These are phyloP conservation scores for Sander lucioperca DNA, from an alignment of 2,113 vertebrate species.

Conservation along the genomic window DNA sequence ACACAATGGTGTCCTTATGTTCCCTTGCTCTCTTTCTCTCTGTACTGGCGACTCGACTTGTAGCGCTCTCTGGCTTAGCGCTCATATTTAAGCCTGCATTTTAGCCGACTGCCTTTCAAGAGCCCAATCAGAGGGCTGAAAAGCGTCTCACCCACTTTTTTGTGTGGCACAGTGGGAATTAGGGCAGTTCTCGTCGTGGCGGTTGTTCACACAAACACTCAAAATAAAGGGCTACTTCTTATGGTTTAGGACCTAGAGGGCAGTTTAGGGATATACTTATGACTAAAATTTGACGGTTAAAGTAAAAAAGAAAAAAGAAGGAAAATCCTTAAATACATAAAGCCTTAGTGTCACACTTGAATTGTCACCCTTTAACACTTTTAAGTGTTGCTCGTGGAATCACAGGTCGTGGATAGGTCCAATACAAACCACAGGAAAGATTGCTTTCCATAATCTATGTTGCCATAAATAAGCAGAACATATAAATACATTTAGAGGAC, in stretches of 20 bases:
- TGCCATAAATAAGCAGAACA: constrained; percentile 70
- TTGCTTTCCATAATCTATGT: constrained; percentile 11
- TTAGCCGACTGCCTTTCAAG: constrained; percentile 48
- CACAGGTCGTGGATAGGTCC: background rate
- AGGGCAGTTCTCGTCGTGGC: constrained; percentile 4
- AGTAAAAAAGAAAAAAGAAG: background rate
- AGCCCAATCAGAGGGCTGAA: constrained; percentile 44
- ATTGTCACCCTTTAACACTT: constrained; percentile 21
- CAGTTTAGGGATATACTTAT: background rate
- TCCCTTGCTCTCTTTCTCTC: constrained; percentile 2
- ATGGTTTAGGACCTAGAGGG: background rate
- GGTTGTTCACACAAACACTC: background rate
- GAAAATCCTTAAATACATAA: background rate
- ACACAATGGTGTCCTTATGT: constrained; percentile 27
- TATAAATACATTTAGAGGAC: constrained; percentile 75
- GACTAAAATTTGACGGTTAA: background rate
- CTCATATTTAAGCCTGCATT: constrained; percentile 55
- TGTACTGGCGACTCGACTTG: constrained; percentile 33
- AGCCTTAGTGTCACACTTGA: background rate
- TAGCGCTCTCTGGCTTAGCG: constrained; percentile 34
- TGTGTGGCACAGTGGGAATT: constrained; percentile 26
- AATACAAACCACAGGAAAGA: constrained; percentile 5
- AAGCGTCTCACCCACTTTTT: constrained; percentile 34
- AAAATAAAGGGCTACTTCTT: constrained; percentile 19
- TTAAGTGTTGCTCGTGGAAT: background rate